Evolutionary conservation across 2,797 vertebrate species (phyloP).

Genomic region (Mus minutoides): DNA sequence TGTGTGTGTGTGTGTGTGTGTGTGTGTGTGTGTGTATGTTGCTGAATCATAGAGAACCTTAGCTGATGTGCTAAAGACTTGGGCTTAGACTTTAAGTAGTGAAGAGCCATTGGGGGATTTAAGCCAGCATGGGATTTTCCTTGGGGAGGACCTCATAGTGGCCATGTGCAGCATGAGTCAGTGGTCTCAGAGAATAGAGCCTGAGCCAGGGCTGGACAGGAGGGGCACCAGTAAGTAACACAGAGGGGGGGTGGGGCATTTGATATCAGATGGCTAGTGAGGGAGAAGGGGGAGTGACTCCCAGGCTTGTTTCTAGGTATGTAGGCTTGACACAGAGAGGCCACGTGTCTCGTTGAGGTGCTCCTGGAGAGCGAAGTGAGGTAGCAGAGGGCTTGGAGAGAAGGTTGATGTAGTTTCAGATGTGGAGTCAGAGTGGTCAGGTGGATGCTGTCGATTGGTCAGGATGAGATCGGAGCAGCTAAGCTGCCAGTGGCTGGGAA

Average conservation of each 20-base stretch:
- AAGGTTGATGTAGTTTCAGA: background rate
- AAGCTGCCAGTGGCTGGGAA: background rate
- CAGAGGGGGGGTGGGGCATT: background rate
- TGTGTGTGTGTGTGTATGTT: too few species aligned
- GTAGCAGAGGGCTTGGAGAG: background rate
- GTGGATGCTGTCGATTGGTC: background rate
- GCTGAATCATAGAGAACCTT: background rate
- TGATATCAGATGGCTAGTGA: background rate
- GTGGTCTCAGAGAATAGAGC: background rate
- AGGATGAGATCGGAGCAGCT: background rate
- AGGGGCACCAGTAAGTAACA: background rate
- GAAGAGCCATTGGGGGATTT: background rate
- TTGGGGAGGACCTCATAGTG: background rate
- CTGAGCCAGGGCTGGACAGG: background rate
- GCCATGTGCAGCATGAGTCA: background rate
- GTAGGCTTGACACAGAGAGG: background rate
- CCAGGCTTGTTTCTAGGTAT: background rate
- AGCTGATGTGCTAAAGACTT: background rate
- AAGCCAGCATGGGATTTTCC: background rate
- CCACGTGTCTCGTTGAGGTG: background rate
- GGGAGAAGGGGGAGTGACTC: background rate
- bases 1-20: background rate
- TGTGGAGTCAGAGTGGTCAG: background rate
- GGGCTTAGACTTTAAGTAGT: background rate
- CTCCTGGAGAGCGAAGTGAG: background rate